phyloP scores from a whole-genome alignment of 2,113 vertebrate species.

The Pheucticus melanocephalus region DNA sequence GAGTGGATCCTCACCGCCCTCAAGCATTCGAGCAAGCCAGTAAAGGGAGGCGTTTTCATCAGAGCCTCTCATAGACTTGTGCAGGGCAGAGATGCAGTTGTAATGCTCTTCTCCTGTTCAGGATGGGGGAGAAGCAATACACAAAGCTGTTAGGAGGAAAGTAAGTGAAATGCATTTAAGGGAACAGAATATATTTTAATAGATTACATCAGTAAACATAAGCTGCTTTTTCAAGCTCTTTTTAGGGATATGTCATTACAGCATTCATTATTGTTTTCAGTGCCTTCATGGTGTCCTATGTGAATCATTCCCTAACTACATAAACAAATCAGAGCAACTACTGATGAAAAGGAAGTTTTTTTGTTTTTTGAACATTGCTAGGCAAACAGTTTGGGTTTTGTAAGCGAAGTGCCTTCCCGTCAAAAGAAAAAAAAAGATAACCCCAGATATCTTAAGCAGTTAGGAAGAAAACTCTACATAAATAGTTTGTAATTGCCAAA shows the following conservation, averaged over 20 bases:
- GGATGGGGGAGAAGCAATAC: not conserved
- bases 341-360: not conserved
- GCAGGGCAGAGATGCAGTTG: conserved; percentile 95
- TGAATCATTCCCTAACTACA: not conserved
- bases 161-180: not conserved
- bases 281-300: not conserved
- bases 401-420: not conserved
- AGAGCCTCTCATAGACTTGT: conserved; percentile 96
- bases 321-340: not conserved
- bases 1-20: conserved; percentile 93
- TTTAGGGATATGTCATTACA: rapidly evolving
- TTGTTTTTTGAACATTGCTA: not conserved
- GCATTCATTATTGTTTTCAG: not conserved
- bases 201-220: not conserved
- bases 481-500: not conserved
- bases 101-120: conserved; percentile 92
- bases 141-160: not conserved
- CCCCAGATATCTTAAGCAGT: not conserved
- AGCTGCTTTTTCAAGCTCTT: not conserved
- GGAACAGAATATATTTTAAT: not conserved
- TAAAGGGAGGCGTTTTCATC: conserved; percentile 92
- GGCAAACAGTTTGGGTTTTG: not conserved
- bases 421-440: not conserved
- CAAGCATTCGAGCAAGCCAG: conserved; percentile 97
- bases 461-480: not conserved